Evolutionary conservation across 2,797 vertebrate genomes (phyloP), one percentile per base, ranked within the genome.

Genomic region (Ctenochaetus hawaiiensis): DNA sequence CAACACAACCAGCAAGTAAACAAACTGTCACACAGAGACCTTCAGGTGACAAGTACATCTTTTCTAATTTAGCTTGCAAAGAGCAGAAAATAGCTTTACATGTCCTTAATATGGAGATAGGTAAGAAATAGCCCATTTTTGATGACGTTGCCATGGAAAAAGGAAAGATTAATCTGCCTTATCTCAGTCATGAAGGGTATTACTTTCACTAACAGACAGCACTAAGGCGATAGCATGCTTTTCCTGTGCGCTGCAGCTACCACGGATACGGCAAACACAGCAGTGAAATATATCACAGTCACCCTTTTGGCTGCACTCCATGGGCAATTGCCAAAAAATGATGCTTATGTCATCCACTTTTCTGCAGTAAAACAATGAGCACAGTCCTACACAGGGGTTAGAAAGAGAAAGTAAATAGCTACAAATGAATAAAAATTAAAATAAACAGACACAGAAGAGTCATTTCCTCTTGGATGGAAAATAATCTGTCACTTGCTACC

Each of bases 261-360:
- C 81, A 74, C 58, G 84, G 91, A 89, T 89, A 94, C 91, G 58
- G 89, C 87, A 89, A 91, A 94, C 90, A 94, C 85, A 88, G 92
- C 90, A 90, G 85, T 41, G 78, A 87, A 89, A 95, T 93, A 90
- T 80, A 93, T 93, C 91, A 93, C 88, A 72, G 78, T 92, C 91
- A 87, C 69, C 79, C 68, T 67, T 56, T 82, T 93, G 91, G 92
- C 91, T 77, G 84, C 70, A 4, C 72, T 90, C 92, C 94, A 30
- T 85, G 85, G 88, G 83, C 81, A 85, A 81, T 76, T 85, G 91
- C 87, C 88, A 89, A 84, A 86, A 84, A 87, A 81, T 80, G 54
- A 84, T 88, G 91, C 89, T 88, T 85, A 86, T 92, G 88, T 87
- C 90, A 92, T 91, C 84, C 53, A 74, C 78, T 88, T 90, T 87